Base-by-base conservation (phyloP, 2,888 invertebrate species). In the Microctonus hyperodae region DNA sequence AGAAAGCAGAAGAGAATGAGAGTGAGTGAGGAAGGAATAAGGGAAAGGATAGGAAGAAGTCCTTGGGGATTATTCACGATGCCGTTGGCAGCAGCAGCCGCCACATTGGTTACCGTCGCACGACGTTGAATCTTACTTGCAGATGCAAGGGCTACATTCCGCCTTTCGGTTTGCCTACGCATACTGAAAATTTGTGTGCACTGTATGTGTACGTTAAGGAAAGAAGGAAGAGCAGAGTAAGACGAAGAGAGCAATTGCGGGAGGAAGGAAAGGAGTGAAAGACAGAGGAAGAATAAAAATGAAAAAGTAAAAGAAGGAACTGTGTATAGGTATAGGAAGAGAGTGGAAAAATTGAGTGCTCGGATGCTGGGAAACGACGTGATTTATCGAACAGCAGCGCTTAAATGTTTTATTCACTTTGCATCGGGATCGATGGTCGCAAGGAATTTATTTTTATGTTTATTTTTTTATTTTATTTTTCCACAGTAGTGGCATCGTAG, bases 101-200 rank as follows among this genome's bases (percentile, higher is more conserved):
- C 59, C 64, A 56, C 64, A 64, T 68, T 59, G 64, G 60, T 67
- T 69, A 68, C 58, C 68, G 64, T 67, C 56, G 62, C 64, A 53
- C 69, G 59, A 60, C 37, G 57, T 58, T 67, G 63, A 70, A 73
- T 73, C 69, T 73, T 62, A 73, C 73, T 73, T 73, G 73, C 70
- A 71, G 69, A 73, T 69, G 65, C 57, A 28, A 61, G 48, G 63
- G 67, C 69, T 69, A 71, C 70, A 71, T 72, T 72, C 68, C 65
- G 68, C 67, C 67, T 67, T n/a, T 69, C 67, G 69, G 65, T 71
- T 69, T 62, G 68, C 67, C 65, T 68, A 70, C 69, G 72, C 71
- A 71, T 72, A 67, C 68, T 68, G 69, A 67, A 71, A 71, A 71
- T 71, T 71, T 70, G 67, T 68, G 67, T 50, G n/a, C 64, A 40